Percentiles rank a stretch among this genome's conserved stretches.
These are phyloP conservation scores for Liolophura sinensis DNA, from an alignment of 1,140 invertebrate species.

Conservation along the genomic window DNA sequence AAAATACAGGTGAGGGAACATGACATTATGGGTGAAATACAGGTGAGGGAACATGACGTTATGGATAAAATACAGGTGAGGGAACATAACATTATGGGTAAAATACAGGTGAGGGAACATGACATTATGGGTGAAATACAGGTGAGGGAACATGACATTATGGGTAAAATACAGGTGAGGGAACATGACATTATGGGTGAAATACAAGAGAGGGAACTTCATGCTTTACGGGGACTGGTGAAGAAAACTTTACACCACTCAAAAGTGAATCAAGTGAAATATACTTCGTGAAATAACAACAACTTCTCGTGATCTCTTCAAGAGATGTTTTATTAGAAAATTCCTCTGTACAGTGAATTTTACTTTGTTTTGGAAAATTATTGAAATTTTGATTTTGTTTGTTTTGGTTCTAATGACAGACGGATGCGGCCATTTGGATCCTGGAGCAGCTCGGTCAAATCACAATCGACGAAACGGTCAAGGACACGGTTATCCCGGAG, in stretches of 20 bases:
- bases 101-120: not conserved
- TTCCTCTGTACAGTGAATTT: too few relatives aligned
- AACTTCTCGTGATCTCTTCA: too few relatives aligned
- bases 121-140: not conserved
- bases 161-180: not conserved
- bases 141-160: not conserved
- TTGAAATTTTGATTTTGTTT: not conserved
- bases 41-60: not conserved
- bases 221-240: too few relatives aligned
- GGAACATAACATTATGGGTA: not conserved
- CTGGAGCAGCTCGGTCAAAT: not conserved
- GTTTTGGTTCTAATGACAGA: not conserved
- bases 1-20: constrained; percentile 34
- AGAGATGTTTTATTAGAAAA: too few relatives aligned
- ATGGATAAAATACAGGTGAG: not conserved
- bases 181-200: not conserved
- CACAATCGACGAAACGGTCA: constrained; percentile 18
- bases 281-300: too few relatives aligned
- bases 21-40: not conserved
- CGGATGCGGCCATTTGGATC: not conserved
- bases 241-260: too few relatives aligned
- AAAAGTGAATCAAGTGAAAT: too few relatives aligned
- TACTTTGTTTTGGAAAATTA: too few relatives aligned
- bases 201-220: too few relatives aligned
- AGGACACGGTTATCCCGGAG: constrained; percentile 40